phyloP scores from a whole-genome alignment of 2,797 vertebrate genomes.

The Pempheris klunzingeri region DNA sequence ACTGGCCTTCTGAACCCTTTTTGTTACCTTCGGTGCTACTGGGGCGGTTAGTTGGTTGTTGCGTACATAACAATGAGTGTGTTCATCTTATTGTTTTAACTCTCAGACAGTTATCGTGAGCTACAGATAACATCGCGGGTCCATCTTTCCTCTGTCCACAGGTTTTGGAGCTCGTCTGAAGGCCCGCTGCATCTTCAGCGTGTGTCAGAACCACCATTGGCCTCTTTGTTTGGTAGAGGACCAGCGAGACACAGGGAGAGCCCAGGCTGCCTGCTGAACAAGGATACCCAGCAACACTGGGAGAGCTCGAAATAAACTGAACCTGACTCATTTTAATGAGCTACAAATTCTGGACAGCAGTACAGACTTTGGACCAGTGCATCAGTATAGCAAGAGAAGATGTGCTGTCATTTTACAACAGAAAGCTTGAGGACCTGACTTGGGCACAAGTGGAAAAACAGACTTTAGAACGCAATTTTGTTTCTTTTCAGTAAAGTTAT shows the following conservation, averaged over 20 bases:
- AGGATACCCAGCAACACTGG: slow-evolving; percentile 20
- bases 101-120: too few species aligned
- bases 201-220: slow-evolving; percentile 43
- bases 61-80: too few species aligned
- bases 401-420: slow-evolving; percentile 48
- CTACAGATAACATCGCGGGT: neutral
- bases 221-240: slow-evolving; percentile 47
- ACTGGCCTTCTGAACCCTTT: neutral
- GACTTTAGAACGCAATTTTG: slow-evolving; percentile 65
- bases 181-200: slow-evolving; percentile 22
- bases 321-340: slow-evolving; percentile 61
- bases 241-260: slow-evolving; percentile 27
- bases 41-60: too few species aligned
- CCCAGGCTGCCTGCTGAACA: slow-evolving; percentile 31
- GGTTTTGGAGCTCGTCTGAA: slow-evolving; percentile 98
- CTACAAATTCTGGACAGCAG: slow-evolving; percentile 49
- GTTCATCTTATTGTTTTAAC: neutral
- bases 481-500: slow-evolving; percentile 71
- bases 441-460: slow-evolving; percentile 62
- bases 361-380: slow-evolving; percentile 56
- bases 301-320: slow-evolving; percentile 55
- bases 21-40: too few species aligned
- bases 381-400: slow-evolving; percentile 54
- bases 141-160: slow-evolving; percentile 64
- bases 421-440: slow-evolving; percentile 53